A percentile compares a stretch with the other conserved stretches of the same genome.
Evolutionary conservation across 2,113 vertebrate species (phyloP).

Genomic region (Calyptommatus sinebrachiatus): DNA sequence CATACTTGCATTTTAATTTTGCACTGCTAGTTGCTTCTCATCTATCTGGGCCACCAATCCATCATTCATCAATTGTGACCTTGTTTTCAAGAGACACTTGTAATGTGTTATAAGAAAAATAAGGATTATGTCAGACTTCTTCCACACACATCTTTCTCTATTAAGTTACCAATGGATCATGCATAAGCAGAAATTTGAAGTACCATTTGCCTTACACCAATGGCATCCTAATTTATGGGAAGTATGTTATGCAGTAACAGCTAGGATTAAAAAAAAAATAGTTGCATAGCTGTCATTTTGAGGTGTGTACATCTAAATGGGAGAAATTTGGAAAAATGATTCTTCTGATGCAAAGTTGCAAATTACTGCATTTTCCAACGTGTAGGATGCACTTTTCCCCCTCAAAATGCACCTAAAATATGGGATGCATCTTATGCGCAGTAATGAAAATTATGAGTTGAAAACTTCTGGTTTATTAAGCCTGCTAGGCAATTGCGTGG

Average conservation of each 20-base stretch:
- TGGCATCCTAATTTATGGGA: slow-evolving; percentile 20
- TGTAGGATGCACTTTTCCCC: too few relatives aligned
- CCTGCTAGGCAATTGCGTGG: too few relatives aligned
- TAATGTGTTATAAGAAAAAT: slow-evolving; percentile 3
- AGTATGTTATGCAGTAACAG: not conserved
- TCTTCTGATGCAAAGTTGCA: not conserved
- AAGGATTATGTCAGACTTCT: not conserved
- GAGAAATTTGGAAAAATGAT: slow-evolving; percentile 4
- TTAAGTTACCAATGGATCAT: not conserved
- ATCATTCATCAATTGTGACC: slow-evolving; percentile 5
- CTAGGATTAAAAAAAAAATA: slow-evolving; percentile 23
- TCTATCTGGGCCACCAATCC: not conserved
- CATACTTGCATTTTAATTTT: slow-evolving; percentile 1
- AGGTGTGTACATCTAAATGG: slow-evolving; percentile 22
- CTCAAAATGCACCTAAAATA: too few relatives aligned
- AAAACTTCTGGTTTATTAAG: too few relatives aligned
- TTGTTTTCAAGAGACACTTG: slow-evolving; percentile 16
- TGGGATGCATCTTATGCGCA: too few relatives aligned
- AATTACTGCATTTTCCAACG: not conserved
- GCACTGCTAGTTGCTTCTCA: not conserved
- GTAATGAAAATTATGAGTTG: too few relatives aligned
- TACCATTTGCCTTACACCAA: not conserved
- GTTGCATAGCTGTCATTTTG: slow-evolving; percentile 4
- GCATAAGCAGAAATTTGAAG: slow-evolving; percentile 22
- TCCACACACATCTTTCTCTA: not conserved